These are phyloP conservation scores for Actinernus sp. DNA, from an alignment of 92 coral and sea anemone species.

Conservation along the genomic window DNA sequence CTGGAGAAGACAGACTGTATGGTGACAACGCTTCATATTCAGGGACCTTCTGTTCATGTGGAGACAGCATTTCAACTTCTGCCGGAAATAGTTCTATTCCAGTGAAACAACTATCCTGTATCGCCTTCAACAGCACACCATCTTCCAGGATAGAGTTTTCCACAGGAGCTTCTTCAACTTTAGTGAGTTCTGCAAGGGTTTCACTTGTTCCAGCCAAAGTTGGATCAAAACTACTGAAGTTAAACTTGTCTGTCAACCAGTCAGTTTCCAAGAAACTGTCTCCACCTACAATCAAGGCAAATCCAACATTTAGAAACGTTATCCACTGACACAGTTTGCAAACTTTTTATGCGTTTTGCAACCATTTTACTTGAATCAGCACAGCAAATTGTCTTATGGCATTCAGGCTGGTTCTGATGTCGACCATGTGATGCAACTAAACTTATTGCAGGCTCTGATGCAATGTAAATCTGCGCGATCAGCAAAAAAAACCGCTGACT, in stretches of 20 bases:
- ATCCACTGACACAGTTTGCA: not conserved
- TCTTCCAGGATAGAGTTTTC: not conserved
- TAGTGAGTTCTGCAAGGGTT: conserved; percentile 16
- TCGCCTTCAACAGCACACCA: conserved; percentile 11
- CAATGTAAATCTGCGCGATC: not conserved
- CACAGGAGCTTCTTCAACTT: conserved; percentile 37
- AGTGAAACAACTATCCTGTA: not conserved
- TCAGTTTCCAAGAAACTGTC: conserved; percentile 65
- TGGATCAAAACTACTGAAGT: conserved; percentile 62
- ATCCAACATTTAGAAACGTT: not conserved
- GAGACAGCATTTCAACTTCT: conserved; percentile 32
- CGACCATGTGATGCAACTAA: conserved; percentile 45
- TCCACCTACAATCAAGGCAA: conserved; percentile 48
- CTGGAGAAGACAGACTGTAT: conserved; percentile 11
- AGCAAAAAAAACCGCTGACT: conserved; percentile 4
- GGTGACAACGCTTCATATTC: conserved; percentile 72
- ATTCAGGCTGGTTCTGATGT: conserved; percentile 2
- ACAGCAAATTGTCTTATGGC: too few relatives aligned
- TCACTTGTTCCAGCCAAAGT: conserved; percentile 21
- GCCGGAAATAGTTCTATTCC: conserved; percentile 27
- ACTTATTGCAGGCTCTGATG: conserved; percentile 11
- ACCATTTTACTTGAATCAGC: too few relatives aligned
- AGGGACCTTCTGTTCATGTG: conserved; percentile 94
- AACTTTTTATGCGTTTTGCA: too few relatives aligned
- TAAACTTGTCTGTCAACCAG: conserved; percentile 97